Conservation (phyloP, 2,113 vertebrate species). For the Morone saxatilis region DNA sequence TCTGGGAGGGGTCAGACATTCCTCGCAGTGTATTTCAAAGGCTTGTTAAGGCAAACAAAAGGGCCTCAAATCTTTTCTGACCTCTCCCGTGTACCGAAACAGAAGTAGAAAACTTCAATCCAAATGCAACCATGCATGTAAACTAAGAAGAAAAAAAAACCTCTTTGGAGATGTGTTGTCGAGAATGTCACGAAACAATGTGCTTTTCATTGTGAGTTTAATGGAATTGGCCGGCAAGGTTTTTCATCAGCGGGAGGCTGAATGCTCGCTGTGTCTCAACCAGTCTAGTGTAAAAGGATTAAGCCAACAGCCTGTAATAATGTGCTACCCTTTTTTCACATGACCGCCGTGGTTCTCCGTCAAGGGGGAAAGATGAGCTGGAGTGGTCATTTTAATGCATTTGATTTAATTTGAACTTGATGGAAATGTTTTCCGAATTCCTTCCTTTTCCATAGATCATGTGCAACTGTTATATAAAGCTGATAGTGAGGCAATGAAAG, state of each 20-base stretch:
- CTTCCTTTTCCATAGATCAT: slow-evolving; percentile 26
- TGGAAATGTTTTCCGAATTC: slow-evolving; percentile 58
- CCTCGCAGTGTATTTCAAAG: slow-evolving; percentile 16
- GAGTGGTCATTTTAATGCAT: slow-evolving; percentile 27
- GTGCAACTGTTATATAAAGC: slow-evolving; percentile 13
- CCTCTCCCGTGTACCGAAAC: not conserved
- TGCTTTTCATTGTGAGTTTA: slow-evolving; percentile 51
- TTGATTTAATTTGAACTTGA: slow-evolving; percentile 62
- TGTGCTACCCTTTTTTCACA: slow-evolving; percentile 78
- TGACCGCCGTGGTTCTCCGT: slow-evolving; percentile 69
- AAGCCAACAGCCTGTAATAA: slow-evolving; percentile 80
- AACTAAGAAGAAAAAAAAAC: not conserved
- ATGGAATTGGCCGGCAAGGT: slow-evolving; percentile 46
- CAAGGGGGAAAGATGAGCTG: slow-evolving; percentile 54
- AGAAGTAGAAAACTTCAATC: not conserved
- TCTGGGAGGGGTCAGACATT: slow-evolving; percentile 1
- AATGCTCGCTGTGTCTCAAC: slow-evolving; percentile 70
- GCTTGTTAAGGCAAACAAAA: slow-evolving; percentile 28
- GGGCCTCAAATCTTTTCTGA: not conserved
- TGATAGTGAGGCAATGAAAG: not conserved
- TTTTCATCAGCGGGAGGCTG: slow-evolving; percentile 41
- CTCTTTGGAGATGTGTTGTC: slow-evolving; percentile 5
- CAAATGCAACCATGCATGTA: not conserved
- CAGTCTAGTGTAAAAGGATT: slow-evolving; percentile 81
- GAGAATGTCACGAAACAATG: slow-evolving; percentile 40